Evolutionary conservation across 1,140 invertebrate genomes (phyloP).

Genomic region (Globodera ellingtonae): DNA sequence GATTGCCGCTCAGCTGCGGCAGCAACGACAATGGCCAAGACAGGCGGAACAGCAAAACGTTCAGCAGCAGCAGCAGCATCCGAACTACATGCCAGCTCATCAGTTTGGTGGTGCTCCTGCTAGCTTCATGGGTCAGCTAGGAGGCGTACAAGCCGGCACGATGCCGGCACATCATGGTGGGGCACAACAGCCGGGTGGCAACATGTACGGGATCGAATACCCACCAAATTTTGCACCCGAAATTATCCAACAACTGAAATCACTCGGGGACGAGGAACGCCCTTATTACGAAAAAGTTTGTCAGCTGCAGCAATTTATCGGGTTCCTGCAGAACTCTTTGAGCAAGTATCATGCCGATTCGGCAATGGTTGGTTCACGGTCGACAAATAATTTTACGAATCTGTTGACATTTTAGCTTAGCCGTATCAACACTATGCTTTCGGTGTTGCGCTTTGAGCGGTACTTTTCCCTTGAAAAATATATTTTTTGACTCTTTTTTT

Average conservation of each 20-base stretch:
- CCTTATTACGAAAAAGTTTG: conserved; percentile 47
- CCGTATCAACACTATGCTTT: conserved; percentile 43
- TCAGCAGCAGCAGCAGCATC: background rate
- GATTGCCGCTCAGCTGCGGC: conserved; percentile 4
- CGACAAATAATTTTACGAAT: too few species aligned
- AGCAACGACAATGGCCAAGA: conserved; percentile 16
- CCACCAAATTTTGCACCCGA: conserved; percentile 38
- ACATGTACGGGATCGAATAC: conserved; percentile 6
- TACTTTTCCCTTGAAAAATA: conserved; percentile 4
- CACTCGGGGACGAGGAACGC: conserved; percentile 41
- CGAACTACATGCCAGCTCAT: background rate
- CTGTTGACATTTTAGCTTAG: background rate
- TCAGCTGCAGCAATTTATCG: conserved; percentile 36
- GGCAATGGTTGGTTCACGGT: conserved; percentile 13
- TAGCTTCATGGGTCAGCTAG: conserved; percentile 5
- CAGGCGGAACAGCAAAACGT: conserved; percentile 16
- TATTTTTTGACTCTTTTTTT: background rate
- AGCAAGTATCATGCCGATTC: background rate
- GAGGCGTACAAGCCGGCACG: conserved; percentile 13
- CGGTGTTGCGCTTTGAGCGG: conserved; percentile 40
- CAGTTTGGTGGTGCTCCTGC: conserved; percentile 4
- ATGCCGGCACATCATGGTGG: background rate
- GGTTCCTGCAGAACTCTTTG: conserved; percentile 22
- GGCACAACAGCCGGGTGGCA: too few species aligned
- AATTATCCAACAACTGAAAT: conserved; percentile 33